phyloP scores from a whole-genome alignment of 2,113 vertebrate genomes.

The Cairina moschata region DNA sequence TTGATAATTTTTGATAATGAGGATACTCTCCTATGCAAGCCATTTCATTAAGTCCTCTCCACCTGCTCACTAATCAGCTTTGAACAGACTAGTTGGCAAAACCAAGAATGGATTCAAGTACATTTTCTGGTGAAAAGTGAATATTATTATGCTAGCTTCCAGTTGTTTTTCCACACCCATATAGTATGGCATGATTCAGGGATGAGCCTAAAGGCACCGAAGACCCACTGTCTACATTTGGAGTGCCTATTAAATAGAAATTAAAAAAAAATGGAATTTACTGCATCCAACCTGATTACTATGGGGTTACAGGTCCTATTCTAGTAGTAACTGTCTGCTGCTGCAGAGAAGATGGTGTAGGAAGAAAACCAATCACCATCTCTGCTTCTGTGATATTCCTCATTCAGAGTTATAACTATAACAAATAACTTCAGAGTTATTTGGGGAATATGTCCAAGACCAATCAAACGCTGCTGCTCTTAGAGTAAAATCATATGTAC shows the following conservation, averaged over 20 bases:
- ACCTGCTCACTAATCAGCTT: not conserved
- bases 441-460: not conserved
- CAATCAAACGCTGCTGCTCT: not conserved
- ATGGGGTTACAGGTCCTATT: not conserved
- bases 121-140: not conserved
- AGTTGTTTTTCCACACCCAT: not conserved
- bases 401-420: not conserved
- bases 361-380: not conserved
- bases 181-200: not conserved
- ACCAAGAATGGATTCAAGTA: not conserved
- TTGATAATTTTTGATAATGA: not conserved
- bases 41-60: not conserved
- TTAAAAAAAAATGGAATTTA: not conserved
- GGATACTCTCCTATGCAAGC: accelerated
- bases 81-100: not conserved
- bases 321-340: not conserved
- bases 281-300: accelerated
- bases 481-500: not conserved
- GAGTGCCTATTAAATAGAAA: accelerated
- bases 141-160: not conserved
- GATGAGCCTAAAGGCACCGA: not conserved
- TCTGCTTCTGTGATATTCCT: not conserved
- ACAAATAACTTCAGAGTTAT: not conserved
- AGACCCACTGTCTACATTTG: accelerated
- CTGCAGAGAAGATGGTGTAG: not conserved